Evolutionary conservation across 2,113 vertebrate genomes (phyloP).

Genomic region (Austrofundulus limnaeus): DNA sequence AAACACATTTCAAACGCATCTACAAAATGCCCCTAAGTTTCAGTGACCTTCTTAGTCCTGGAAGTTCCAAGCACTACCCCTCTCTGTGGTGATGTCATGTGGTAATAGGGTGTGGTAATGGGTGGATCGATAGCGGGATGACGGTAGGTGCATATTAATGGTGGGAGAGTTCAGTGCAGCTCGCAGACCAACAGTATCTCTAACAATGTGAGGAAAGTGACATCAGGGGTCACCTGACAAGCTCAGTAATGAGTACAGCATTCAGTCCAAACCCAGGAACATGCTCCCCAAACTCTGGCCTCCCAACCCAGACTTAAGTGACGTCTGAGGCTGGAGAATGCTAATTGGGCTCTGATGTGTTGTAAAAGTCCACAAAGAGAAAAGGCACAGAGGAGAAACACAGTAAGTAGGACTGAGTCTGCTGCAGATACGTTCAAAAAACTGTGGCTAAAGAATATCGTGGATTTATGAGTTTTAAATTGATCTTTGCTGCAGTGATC

Average conservation of each 20-base stretch:
- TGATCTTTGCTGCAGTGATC: conserved; percentile 1
- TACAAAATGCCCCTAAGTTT: conserved; percentile 16
- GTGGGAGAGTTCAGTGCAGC: conserved; percentile 21
- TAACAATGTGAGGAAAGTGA: conserved; percentile 63
- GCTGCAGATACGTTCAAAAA: conserved; percentile 8
- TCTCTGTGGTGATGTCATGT: conserved; percentile 45
- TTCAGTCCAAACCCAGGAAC: conserved; percentile 53
- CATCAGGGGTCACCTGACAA: conserved; percentile 64
- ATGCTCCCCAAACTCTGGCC: conserved; percentile 58
- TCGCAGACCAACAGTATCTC: conserved; percentile 28
- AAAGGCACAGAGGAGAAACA: conserved; percentile 3
- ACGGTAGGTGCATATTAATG: conserved; percentile 63
- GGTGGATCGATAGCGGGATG: conserved; percentile 56
- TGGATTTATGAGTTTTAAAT: conserved; percentile 8
- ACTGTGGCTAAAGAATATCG: conserved; percentile 3
- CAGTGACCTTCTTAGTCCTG: conserved; percentile 30
- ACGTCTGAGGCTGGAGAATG: conserved; percentile 28
- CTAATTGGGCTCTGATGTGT: conserved; percentile 65
- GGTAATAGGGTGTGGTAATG: conserved; percentile 44
- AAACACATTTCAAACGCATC: conserved; percentile 43
- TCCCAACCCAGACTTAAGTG: conserved; percentile 39
- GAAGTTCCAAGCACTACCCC: conserved; percentile 27
- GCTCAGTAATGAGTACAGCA: conserved; percentile 67
- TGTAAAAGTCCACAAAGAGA: conserved; percentile 27
- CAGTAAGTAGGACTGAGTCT: conserved; percentile 2